Evolutionary conservation across 2,888 invertebrate genomes (phyloP), one percentile per base, ranked within the genome.

Genomic region (Machimus rusticus): DNA sequence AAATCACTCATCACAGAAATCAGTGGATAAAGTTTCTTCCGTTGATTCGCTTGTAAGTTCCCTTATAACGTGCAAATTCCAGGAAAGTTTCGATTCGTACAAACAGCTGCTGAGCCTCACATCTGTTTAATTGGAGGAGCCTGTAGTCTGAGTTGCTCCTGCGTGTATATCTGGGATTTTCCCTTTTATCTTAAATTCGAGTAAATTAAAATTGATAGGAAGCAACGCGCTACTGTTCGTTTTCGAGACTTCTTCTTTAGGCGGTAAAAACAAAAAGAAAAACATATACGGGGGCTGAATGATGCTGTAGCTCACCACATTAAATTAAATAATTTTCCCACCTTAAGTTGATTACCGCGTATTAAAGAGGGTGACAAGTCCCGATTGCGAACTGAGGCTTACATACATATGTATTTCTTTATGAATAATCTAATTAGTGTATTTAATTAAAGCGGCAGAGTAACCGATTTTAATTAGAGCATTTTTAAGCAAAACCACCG

Each of bases 261-360:
- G 28, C 28, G 66, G 9, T 66, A 1, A 66, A 23, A 28, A 28
- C 66, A 4, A 66, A 23, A 28, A 28, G 28, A 4, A 66, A 23
- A 28, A 28, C 66, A 28, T 23, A 28, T 19, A 9, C 23, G 23
- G 8, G 57, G 23, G 8, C 23, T 28, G 66, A 66, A 28, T 66
- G 51, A 74, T 46, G 74, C 31, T 85, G 31, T 43, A 31, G 51
- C 46, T 74, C 16, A 74, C 74, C 74, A 34, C 46, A 46, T 85
- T 85, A 85, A 85, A 85, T 85, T 85, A 85, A 46, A 74, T 55
- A 85, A 85, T 85, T 85, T 74, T n/a, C 74, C 31, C 74, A 34
- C 19, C 46, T 9, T 46, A 19, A 46, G 74, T 74, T 74, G 74
- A 43, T 28, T 74, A 74, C 74, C 46, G 37, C 74, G 28, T 85